phyloP scores from a whole-genome alignment of 2,797 vertebrate genomes.

The Morelia viridis region DNA sequence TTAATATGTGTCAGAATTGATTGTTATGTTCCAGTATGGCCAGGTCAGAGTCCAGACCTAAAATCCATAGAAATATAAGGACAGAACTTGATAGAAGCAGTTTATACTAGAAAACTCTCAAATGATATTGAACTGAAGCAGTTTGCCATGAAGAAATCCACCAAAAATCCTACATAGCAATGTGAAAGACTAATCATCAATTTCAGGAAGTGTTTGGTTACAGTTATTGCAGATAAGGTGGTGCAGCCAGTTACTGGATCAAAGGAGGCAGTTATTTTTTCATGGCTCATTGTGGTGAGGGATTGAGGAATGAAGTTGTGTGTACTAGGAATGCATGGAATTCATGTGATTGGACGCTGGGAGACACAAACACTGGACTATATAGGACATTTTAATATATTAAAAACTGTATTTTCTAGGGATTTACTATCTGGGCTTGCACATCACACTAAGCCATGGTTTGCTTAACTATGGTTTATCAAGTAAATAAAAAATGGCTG shows the following conservation, averaged over 20 bases:
- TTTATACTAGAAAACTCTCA: not conserved
- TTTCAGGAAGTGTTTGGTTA: not conserved
- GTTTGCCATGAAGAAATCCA: not conserved
- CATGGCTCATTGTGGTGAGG: not conserved
- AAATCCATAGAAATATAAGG: not conserved
- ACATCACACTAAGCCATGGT: not conserved
- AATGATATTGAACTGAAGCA: not conserved
- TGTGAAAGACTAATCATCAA: not conserved
- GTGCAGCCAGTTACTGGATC: not conserved
- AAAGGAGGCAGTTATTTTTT: not conserved
- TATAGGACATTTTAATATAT: not conserved
- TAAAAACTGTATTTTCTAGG: not conserved
- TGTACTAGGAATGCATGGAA: not conserved
- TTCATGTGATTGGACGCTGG: not conserved
- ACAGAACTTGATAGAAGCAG: not conserved
- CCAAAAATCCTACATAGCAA: not conserved
- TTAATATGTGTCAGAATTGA: not conserved
- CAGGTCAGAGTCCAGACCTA: not conserved
- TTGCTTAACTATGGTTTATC: not conserved
- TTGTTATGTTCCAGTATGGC: not conserved
- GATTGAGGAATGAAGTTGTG: not conserved
- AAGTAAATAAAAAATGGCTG: not conserved
- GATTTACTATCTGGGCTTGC: not conserved
- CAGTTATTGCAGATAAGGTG: not conserved
- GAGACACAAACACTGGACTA: not conserved